These are phyloP conservation scores for Chrysoperla carnea DNA, from an alignment of 1,140 invertebrate species.

Conservation along the genomic window DNA sequence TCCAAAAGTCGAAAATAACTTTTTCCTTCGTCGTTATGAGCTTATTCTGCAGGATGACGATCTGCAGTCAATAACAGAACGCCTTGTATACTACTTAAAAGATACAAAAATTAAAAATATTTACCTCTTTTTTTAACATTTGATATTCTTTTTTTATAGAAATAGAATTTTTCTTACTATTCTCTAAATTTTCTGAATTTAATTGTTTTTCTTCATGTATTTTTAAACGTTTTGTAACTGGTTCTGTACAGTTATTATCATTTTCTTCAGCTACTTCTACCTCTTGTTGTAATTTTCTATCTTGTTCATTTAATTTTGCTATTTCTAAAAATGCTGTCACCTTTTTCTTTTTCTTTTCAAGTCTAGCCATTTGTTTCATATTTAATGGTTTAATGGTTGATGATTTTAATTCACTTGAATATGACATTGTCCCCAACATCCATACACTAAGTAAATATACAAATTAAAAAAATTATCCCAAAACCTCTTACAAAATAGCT, in stretches of 20 bases:
- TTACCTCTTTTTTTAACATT: not conserved
- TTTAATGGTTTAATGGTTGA: too few species aligned
- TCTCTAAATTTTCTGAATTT: slow-evolving; percentile 8
- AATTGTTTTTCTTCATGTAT: slow-evolving; percentile 8
- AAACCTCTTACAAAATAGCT: too few species aligned
- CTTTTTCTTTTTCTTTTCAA: slow-evolving; percentile 44
- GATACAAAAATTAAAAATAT: slow-evolving; percentile 2
- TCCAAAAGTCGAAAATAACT: too few species aligned
- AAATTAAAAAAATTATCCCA: too few species aligned
- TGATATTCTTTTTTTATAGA: not conserved
- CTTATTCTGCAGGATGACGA: too few species aligned
- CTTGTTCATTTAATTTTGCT: slow-evolving; percentile 38
- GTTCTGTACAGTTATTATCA: slow-evolving; percentile 10
- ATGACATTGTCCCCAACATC: too few species aligned
- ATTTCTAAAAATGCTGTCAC: slow-evolving; percentile 38
- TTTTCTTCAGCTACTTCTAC: slow-evolving; percentile 1
- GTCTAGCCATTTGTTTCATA: slow-evolving; percentile 27
- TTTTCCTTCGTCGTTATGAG: too few species aligned
- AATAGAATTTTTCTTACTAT: slow-evolving; percentile 7
- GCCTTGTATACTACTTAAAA: too few species aligned
- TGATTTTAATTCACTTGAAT: too few species aligned
- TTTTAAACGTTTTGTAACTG: slow-evolving; percentile 14
- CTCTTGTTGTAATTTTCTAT: slow-evolving; percentile 16
- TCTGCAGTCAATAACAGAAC: too few species aligned
- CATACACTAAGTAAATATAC: too few species aligned